A percentile compares a stretch with the other conserved stretches of the same genome.
Evolutionary conservation across 2,113 vertebrate species (phyloP).

Genomic region (Donacobius atricapilla): DNA sequence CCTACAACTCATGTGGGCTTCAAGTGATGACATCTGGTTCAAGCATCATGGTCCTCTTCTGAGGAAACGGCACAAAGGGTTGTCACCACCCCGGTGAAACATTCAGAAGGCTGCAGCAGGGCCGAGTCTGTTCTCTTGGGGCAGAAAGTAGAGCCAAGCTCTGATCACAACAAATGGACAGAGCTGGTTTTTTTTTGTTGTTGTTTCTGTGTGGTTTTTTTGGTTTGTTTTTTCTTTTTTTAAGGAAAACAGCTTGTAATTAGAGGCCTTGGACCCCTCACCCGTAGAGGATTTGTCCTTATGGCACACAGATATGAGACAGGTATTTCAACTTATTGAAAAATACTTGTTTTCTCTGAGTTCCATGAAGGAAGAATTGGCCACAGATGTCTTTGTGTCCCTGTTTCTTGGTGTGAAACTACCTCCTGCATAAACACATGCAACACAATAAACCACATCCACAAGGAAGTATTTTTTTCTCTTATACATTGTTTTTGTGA

Average conservation of each 20-base stretch:
- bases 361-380: not conserved
- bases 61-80: slow-evolving; percentile 47
- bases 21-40: slow-evolving; percentile 68
- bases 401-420: not conserved
- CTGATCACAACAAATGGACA: slow-evolving; percentile 28
- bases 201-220: no score
- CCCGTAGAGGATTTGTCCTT: not conserved
- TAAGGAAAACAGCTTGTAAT: not conserved
- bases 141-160: slow-evolving; percentile 20
- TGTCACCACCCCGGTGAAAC: slow-evolving; percentile 48
- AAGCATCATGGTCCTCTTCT: slow-evolving; percentile 53
- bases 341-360: not conserved
- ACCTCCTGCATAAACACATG: not conserved
- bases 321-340: not conserved
- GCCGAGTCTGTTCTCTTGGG: slow-evolving; percentile 1
- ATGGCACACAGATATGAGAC: not conserved
- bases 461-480: not conserved
- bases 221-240: not conserved
- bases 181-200: not conserved
- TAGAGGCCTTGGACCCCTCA: not conserved
- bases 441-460: not conserved
- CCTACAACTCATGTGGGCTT: slow-evolving; percentile 62
- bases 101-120: not conserved
- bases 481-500: not conserved
- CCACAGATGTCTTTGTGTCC: not conserved